Evolutionary conservation across 2,113 vertebrate species (phyloP).

Genomic region (Melospiza melodia): DNA sequence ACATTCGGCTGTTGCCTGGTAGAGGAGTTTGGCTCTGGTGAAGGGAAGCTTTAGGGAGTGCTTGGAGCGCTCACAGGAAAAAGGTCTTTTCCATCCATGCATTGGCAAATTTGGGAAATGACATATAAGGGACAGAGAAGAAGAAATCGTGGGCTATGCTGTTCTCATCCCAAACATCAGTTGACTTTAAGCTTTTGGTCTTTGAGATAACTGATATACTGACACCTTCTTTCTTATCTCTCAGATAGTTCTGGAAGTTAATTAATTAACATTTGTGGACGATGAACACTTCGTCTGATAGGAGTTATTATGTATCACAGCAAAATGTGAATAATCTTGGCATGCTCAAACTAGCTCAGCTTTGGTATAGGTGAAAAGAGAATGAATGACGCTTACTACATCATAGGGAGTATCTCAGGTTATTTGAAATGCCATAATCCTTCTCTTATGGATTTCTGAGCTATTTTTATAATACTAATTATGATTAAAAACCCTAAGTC

Average conservation of each 20-base stretch:
- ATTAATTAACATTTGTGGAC: neutral
- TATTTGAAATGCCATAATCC: constrained; percentile 6
- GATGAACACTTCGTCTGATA: neutral
- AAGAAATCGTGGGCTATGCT: neutral
- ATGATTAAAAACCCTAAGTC: constrained; percentile 16
- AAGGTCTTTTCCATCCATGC: neutral
- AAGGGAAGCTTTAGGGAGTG: neutral
- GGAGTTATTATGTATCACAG: neutral
- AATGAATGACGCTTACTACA: neutral
- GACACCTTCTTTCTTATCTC: neutral
- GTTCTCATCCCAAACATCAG: neutral
- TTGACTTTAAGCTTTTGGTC: neutral
- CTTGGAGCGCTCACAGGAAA: neutral
- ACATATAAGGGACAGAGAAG: neutral
- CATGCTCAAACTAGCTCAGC: neutral
- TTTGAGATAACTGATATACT: neutral
- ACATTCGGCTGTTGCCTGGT: neutral
- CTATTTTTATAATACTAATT: constrained; percentile 46
- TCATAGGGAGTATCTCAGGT: neutral
- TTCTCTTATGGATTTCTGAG: neutral
- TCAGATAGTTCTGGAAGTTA: neutral
- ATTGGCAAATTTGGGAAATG: neutral
- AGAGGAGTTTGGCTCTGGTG: neutral
- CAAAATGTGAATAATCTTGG: neutral
- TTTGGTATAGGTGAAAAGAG: neutral